A percentile compares a stretch with the other conserved stretches of the same genome.
Conservation (phyloP, 1,140 invertebrate species). For the Drosophila truncata region DNA sequence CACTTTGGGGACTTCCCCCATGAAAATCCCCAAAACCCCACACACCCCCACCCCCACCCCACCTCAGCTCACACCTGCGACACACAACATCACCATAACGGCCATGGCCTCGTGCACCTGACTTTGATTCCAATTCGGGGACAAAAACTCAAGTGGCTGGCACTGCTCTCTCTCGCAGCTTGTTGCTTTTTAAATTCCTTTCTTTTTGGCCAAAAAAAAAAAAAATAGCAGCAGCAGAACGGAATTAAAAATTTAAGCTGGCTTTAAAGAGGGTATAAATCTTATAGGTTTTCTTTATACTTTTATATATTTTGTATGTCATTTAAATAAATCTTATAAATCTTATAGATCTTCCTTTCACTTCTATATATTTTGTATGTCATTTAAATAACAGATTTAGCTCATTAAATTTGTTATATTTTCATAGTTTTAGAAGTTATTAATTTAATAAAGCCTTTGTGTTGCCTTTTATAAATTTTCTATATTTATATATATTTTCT, state of each 20-base stretch:
- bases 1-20: slow-evolving; percentile 49
- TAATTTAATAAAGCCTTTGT: neutral
- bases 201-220: neutral
- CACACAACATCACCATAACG: slow-evolving; percentile 15
- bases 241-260: neutral
- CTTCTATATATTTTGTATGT: too few species aligned
- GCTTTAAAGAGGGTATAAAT: neutral
- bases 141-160: slow-evolving; percentile 29
- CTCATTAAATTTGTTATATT: neutral
- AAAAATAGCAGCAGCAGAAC: neutral
- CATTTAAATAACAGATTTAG: too few species aligned
- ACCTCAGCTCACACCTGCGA: neutral
- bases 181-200: slow-evolving; percentile 12
- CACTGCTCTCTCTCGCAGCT: slow-evolving; percentile 16
- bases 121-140: slow-evolving; percentile 46
- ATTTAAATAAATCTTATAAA: neutral
- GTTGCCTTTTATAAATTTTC: neutral
- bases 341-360: neutral
- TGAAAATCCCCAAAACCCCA: neutral
- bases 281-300: neutral
- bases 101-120: slow-evolving; percentile 52
- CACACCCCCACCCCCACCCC: neutral
- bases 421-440: neutral
- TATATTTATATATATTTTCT: too few species aligned
- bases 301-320: neutral